These are phyloP conservation scores for Adelphocoris suturalis DNA, from an alignment of 2,888 invertebrate species.

Conservation along the genomic window DNA sequence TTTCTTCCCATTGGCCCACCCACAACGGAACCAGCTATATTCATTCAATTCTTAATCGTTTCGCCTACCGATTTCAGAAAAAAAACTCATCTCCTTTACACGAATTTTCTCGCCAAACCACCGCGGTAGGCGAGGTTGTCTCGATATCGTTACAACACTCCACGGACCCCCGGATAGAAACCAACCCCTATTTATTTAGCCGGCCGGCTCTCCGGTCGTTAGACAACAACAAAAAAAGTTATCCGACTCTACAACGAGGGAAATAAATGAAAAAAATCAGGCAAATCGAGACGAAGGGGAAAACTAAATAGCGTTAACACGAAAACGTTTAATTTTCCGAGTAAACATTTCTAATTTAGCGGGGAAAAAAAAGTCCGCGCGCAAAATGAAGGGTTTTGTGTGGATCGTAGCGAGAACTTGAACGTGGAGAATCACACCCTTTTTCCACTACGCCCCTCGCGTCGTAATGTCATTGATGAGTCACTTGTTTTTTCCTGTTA, in stretches of 20 bases:
- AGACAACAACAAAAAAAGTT: neutral
- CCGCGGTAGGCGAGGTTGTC: neutral
- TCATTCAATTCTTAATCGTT: too few species aligned
- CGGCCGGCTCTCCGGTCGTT: neutral
- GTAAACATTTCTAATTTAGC: slow-evolving; percentile 39
- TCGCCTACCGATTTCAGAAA: too few species aligned
- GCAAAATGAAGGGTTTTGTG: neutral
- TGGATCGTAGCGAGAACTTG: neutral
- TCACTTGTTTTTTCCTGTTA: slow-evolving; percentile 34
- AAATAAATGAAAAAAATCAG: neutral
- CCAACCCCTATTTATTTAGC: slow-evolving; percentile 6
- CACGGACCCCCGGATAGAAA: neutral
- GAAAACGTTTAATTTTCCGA: slow-evolving; percentile 29
- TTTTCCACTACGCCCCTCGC: neutral
- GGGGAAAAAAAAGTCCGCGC: neutral
- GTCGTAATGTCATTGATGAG: slow-evolving; percentile 31
- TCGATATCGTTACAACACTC: slow-evolving; percentile 4
- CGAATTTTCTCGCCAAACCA: too few species aligned
- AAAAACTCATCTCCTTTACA: too few species aligned
- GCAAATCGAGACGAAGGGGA: slow-evolving; percentile 35
- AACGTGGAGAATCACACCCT: neutral
- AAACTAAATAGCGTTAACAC: slow-evolving; percentile 5
- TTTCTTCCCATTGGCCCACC: too few species aligned
- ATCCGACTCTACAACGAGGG: neutral
- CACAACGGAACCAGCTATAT: too few species aligned